phyloP scores from a whole-genome alignment of 2,797 vertebrate genomes.

The Merluccius polli region DNA sequence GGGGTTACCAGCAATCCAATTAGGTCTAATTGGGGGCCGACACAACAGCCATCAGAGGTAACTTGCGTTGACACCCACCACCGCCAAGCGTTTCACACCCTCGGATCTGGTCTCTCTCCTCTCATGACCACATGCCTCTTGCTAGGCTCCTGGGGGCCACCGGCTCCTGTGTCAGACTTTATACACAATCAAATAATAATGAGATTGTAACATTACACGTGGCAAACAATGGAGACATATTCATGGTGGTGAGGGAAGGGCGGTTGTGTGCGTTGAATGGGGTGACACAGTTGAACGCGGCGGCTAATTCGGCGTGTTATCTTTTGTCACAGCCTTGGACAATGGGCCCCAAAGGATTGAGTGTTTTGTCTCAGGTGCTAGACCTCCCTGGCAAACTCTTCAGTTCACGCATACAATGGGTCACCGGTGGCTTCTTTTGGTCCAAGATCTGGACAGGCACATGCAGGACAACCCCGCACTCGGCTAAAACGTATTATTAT shows the following conservation, averaged over 20 bases:
- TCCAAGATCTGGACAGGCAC: slow-evolving; percentile 8
- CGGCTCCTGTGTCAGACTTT: background rate
- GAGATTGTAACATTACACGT: slow-evolving; percentile 43
- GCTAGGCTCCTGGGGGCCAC: too few species aligned
- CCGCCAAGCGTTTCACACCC: slow-evolving; percentile 28
- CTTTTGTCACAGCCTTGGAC: slow-evolving; percentile 45
- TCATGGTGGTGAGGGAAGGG: slow-evolving; percentile 31
- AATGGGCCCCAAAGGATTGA: slow-evolving; percentile 32
- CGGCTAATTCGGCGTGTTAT: slow-evolving; percentile 56
- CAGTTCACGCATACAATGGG: slow-evolving; percentile 25
- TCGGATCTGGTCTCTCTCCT: slow-evolving; percentile 16
- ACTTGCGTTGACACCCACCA: slow-evolving; percentile 39
- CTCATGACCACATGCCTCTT: slow-evolving; percentile 11
- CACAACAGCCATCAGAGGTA: slow-evolving; percentile 57
- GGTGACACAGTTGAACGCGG: slow-evolving; percentile 24
- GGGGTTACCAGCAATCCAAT: slow-evolving; percentile 65
- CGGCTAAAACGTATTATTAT: background rate
- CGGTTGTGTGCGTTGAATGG: slow-evolving; percentile 18
- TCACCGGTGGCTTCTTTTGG: slow-evolving; percentile 19
- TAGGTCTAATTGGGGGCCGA: slow-evolving; percentile 68
- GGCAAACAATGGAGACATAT: slow-evolving; percentile 43
- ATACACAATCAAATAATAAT: slow-evolving; percentile 32
- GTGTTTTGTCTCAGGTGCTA: slow-evolving; percentile 47
- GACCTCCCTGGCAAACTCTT: slow-evolving; percentile 52
- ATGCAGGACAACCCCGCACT: slow-evolving; percentile 1